Evolutionary conservation across 2,888 invertebrate genomes (phyloP), one percentile per base, ranked within the genome.

Genomic region (Machimus rusticus): DNA sequence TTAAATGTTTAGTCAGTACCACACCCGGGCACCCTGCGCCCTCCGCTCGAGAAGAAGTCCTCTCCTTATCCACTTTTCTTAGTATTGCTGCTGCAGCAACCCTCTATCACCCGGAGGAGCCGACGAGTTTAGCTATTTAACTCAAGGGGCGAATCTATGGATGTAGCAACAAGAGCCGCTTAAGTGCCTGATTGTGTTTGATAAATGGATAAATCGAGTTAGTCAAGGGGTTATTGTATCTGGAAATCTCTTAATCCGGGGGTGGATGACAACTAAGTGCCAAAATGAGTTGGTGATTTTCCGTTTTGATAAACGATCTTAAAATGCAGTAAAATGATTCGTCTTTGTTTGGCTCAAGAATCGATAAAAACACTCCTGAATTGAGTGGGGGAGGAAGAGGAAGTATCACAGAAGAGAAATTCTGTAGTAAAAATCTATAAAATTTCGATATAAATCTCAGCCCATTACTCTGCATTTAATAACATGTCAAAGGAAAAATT

Each of bases 161-260:
- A 85, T 85, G 85, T 51, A 74, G 28, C 85, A 85, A 74, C 85
- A 85, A 85, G 85, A 85, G 74, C 74, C 74, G 74, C 74, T 85
- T 85, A 85, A 85, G 85, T 85, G 85, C 74, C 74, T 85, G 85
- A 85, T 85, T 85, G 85, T 85, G 85, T 85, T 85, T 85, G 85
- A 85, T 85, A 85, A 85, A 85, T 85, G 85, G 85, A 85, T 85
- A 85, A 85, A 85, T 85, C 74, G 46, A 85, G 85, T 85, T 85
- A 85, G 74, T 85, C 85, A 85, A 85, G 85, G 85, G 85, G 85
- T 85, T 85, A 85, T 85, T 74, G 43, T 85, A 85, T 74, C 74
- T 74, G n/a, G 84, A 74, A 85, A 85, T 74, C 85, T 74, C 74
- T 74, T 74, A 74, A 85, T 85, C 85, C 39, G 14, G 74, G 57